phyloP scores from a whole-genome alignment of 1,140 invertebrate genomes.

The Hyles vespertilio region DNA sequence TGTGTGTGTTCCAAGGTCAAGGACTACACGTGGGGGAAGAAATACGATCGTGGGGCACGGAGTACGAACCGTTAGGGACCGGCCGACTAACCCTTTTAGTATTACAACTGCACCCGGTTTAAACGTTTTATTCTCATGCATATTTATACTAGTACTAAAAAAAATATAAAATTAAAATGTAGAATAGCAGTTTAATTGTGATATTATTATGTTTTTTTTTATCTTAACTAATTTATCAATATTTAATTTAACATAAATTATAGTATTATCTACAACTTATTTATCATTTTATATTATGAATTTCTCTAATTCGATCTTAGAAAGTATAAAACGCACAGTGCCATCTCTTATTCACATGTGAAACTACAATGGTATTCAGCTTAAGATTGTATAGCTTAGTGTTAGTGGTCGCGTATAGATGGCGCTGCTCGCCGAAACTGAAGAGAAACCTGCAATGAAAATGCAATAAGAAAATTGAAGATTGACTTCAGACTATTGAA shows the following conservation, averaged over 20 bases:
- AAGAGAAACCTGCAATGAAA: not conserved
- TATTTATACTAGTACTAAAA: too few species aligned
- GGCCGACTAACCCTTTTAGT: not conserved
- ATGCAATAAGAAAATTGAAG: slow-evolving; percentile 57
- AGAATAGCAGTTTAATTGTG: too few species aligned
- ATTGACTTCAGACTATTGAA: slow-evolving; percentile 71
- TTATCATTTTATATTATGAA: too few species aligned
- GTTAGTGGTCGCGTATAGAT: not conserved
- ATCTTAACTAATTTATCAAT: too few species aligned
- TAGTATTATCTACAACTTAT: too few species aligned
- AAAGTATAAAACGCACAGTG: slow-evolving; percentile 4
- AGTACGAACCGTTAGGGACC: not conserved
- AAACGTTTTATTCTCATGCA: not conserved
- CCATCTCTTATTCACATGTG: slow-evolving; percentile 10
- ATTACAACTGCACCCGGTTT: not conserved
- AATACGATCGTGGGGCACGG: slow-evolving; percentile 2
- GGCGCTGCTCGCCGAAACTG: slow-evolving; percentile 3
- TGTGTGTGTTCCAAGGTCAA: slow-evolving; percentile 31
- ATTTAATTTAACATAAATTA: too few species aligned
- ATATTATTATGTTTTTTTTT: too few species aligned
- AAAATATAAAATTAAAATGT: too few species aligned
- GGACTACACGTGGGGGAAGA: slow-evolving; percentile 23
- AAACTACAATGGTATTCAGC: not conserved
- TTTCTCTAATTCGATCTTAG: too few species aligned
- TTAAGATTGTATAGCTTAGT: not conserved